Evolutionary conservation across 2,113 vertebrate genomes (phyloP), one percentile per base, ranked within the genome.

Genomic region (Megaptera novaeangliae): DNA sequence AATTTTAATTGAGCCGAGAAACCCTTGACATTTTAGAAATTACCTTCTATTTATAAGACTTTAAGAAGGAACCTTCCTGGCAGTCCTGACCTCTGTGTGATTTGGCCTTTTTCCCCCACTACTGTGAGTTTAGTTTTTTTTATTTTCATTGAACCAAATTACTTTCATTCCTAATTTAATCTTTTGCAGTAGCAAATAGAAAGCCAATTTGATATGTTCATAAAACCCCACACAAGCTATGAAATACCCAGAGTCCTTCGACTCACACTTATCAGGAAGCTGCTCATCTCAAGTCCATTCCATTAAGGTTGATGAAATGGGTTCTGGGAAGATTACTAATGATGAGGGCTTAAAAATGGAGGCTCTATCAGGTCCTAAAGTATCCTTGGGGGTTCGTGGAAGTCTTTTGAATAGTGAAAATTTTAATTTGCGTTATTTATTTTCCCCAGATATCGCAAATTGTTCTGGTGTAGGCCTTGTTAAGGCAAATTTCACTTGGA

Each of bases 11-110:
- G 94, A 96, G 97, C 89, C 95, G 91, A 97, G 94, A 94, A 94
- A 96, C 94, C 96, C 98, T 85, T 98, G 97, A 96, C 96, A 97
- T 98, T 98, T 99, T 98, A 98, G 97, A 98, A 98, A 98, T 34
- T 13, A 80, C 95, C 97, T 97, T 98, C 96, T 82, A 97, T 98
- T 97, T 98, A 98, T 98, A 98, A 98, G 94, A 94, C 72, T 97
- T 96, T 88, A 80, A 97, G 97, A 95, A 97, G 95, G 64, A 93
- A n/a, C 64, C 78, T 95, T 96, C 72, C 75, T 86, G 69, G 89
- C 91, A 91, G 75, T 68, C 63, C 84, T 95, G 97, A 97, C 97
- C 97, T 97, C 95, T 77, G 8, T 46, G 52, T 31, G 83, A 94
- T 94, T 90, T 95, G 93, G 36, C 83, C 71, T 86, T 88, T 88